Conservation (phyloP, 2,113 vertebrate genomes). For the Corynorhinus townsendii region DNA sequence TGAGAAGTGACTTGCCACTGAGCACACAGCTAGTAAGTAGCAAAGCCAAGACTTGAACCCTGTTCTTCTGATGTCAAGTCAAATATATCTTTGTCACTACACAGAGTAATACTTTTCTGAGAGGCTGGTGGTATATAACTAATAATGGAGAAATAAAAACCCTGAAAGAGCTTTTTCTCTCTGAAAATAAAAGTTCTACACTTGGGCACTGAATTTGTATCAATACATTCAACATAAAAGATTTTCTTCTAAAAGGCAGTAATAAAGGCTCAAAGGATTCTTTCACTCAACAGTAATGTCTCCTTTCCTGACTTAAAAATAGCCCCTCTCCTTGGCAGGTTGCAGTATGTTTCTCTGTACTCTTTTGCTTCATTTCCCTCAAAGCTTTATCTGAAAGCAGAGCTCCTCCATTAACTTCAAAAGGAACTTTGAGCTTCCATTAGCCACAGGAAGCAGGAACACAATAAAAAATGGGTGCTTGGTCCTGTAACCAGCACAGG, state of each 20-base stretch:
- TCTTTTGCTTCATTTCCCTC: neutral
- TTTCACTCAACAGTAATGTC: constrained; percentile 38
- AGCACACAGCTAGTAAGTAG: neutral
- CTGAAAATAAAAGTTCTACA: constrained; percentile 43
- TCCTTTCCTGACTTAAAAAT: constrained; percentile 57
- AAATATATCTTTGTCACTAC: neutral
- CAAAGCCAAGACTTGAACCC: neutral
- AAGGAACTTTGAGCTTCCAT: constrained; percentile 23
- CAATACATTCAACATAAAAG: constrained; percentile 57
- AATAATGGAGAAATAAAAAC: neutral
- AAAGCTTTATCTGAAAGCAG: constrained; percentile 20
- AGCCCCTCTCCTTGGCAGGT: constrained; percentile 32
- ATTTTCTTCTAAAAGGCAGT: constrained; percentile 33
- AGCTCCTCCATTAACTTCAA: constrained; percentile 20
- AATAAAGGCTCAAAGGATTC: constrained; percentile 52
- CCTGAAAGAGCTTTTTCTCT: constrained; percentile 5
- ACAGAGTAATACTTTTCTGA: neutral
- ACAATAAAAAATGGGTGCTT: neutral
- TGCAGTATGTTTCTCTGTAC: neutral
- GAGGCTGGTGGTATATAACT: neutral
- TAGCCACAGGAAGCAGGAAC: neutral
- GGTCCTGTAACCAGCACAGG: neutral
- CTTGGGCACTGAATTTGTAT: constrained; percentile 36
- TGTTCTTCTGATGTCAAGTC: neutral
- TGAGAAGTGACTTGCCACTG: neutral